These are phyloP conservation scores for Otocyon megalotis DNA, from an alignment of 2,113 vertebrate species.

Conservation along the genomic window DNA sequence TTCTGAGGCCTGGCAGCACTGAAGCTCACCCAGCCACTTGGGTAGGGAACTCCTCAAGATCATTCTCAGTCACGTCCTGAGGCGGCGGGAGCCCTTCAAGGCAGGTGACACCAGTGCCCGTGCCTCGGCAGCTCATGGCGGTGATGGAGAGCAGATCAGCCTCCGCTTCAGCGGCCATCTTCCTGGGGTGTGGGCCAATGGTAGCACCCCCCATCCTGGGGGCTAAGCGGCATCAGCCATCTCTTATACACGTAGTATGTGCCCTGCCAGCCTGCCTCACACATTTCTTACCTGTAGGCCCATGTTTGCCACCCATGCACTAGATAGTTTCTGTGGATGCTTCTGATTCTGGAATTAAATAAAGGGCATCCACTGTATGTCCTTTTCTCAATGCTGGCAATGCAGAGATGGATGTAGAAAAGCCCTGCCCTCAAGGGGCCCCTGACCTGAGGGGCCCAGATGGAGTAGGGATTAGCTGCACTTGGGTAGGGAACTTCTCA, in stretches of 20 bases:
- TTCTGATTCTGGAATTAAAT: background rate
- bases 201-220: slow-evolving; percentile 81
- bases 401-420: background rate
- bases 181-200: slow-evolving; percentile 85
- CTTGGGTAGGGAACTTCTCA: background rate
- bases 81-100: slow-evolving; percentile 85
- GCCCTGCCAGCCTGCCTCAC: background rate
- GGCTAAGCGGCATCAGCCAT: accelerated
- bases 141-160: slow-evolving; percentile 83
- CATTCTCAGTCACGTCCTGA: slow-evolving; percentile 90
- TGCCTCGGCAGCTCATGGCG: slow-evolving; percentile 82
- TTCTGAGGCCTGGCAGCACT: background rate
- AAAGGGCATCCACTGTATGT: background rate
- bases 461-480: background rate
- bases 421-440: background rate
- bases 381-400: background rate
- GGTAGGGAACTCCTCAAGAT: slow-evolving; percentile 89
- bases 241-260: background rate
- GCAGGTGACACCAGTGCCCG: slow-evolving; percentile 83
- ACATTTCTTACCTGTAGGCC: too few species aligned
- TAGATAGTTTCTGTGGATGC: background rate
- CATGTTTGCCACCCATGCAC: background rate
- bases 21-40: too few species aligned
- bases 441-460: background rate
- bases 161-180: slow-evolving; percentile 87